Percentiles rank a stretch among this genome's conserved stretches.
Conservation (phyloP, 1,140 invertebrate species). For the Aphelinus atriplicis region DNA sequence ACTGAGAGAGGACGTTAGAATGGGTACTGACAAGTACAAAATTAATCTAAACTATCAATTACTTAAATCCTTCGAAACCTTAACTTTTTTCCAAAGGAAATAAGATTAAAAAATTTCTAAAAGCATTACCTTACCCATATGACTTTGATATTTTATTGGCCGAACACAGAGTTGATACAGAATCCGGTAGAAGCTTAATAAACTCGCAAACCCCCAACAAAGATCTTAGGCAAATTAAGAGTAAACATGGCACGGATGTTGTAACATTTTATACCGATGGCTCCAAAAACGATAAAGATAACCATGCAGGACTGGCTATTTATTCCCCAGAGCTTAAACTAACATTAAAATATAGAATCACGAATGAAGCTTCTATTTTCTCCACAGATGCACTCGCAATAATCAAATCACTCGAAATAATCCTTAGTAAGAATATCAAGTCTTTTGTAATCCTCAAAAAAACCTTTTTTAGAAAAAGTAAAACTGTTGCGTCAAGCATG, state of each 20-base stretch:
- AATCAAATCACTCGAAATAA: neutral
- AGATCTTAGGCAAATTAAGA: neutral
- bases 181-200: neutral
- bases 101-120: neutral
- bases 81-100: no score
- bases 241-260: neutral
- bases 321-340: neutral
- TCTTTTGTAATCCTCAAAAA: neutral
- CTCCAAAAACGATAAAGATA: neutral
- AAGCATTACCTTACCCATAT: neutral
- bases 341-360: neutral
- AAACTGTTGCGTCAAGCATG: no score
- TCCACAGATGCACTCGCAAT: constrained; percentile 1
- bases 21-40: neutral
- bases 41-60: neutral
- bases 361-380: neutral
- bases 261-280: constrained; percentile 5
- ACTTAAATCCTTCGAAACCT: neutral
- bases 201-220: neutral
- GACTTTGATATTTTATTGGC: neutral
- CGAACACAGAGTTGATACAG: neutral
- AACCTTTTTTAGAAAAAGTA: no score
- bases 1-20: no score
- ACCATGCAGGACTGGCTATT: neutral
- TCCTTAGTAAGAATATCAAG: neutral